Evolutionary conservation across 2,888 invertebrate species (phyloP).

Genomic region (Sarcophaga rosellei): DNA sequence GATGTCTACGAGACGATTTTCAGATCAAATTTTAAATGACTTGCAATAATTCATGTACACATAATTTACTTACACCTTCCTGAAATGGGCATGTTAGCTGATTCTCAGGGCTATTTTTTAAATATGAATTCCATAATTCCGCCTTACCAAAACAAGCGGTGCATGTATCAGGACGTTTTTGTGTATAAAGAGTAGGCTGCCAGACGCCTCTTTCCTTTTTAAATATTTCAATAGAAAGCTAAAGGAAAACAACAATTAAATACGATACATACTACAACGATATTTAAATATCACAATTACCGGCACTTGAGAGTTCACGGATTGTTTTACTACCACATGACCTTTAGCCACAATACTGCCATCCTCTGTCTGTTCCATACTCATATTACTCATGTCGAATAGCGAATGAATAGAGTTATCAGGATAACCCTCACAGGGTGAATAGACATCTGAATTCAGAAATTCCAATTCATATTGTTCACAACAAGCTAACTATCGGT

Average conservation of each 20-base stretch:
- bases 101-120: slow-evolving; percentile 31
- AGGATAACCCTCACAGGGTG: slow-evolving; percentile 37
- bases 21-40: no score
- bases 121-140: slow-evolving; percentile 46
- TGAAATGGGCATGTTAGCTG: slow-evolving; percentile 41
- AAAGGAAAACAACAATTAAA: background rate
- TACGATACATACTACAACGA: no score
- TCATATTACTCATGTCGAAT: slow-evolving; percentile 22
- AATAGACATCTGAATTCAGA: slow-evolving; percentile 19
- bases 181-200: slow-evolving; percentile 39
- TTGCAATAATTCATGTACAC: no score
- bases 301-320: background rate
- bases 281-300: slow-evolving; percentile 16
- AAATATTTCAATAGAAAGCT: slow-evolving; percentile 29
- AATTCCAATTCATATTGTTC: slow-evolving; percentile 39
- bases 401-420: slow-evolving; percentile 28
- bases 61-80: slow-evolving; percentile 37
- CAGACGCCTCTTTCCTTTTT: slow-evolving; percentile 45
- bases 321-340: background rate
- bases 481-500: background rate
- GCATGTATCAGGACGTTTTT: slow-evolving; percentile 23
- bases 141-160: slow-evolving; percentile 12
- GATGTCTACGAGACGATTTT: no score
- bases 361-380: slow-evolving; percentile 23
- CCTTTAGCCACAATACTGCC: slow-evolving; percentile 31